Base-by-base conservation (phyloP, 2,888 invertebrate genomes). In the Caenorhabditis angaria region DNA sequence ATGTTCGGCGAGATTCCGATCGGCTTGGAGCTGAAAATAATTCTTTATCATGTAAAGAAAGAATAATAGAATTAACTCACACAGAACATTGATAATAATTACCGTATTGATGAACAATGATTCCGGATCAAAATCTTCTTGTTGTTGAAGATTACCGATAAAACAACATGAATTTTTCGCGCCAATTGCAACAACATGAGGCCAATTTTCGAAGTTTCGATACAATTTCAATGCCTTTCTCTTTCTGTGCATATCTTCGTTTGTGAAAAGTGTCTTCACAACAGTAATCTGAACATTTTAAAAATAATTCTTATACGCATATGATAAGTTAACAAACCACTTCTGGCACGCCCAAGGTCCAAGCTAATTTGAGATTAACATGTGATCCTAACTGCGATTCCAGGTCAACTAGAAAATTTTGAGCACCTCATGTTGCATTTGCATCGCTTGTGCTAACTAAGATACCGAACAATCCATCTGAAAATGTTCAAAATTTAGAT, bases 401-500 rank as follows among this genome's bases (percentile, higher is more conserved):
- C 2, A 70, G 32, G 20, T 58, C 65, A 3, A 70, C 55, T 0
- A 70, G 27, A 24, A 55, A 70, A 48, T 65, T 14, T 18, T 61
- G 48, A n/a, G 48, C 18, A 10, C 60, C 65, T 55, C 62, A 70
- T 22, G 41, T 47, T 51, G 22, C 20, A 5, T 22, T 47, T 24
- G 48, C 27, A 28, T 70, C 70, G 4, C 62, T 4, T 2, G 62
- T 32, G 2, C 28, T 64, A 8, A 71, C 63, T 10, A 71, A 54
- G 20, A 71, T 48, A 47, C 71, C 71, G 12, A 67, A 27, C 10
- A 54, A 32, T 2, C 64, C 64, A 47, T 71, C 70, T 70, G 54
- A 12, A 65, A 64, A 48, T 10, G 27, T 47, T 41, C 25, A 41
- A 47, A 28, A 47, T 57, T 27, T 12, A 29, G 24, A 12, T 22